Conservation (phyloP, 2,113 vertebrate genomes). For the Lethenteron camtschaticum region DNA sequence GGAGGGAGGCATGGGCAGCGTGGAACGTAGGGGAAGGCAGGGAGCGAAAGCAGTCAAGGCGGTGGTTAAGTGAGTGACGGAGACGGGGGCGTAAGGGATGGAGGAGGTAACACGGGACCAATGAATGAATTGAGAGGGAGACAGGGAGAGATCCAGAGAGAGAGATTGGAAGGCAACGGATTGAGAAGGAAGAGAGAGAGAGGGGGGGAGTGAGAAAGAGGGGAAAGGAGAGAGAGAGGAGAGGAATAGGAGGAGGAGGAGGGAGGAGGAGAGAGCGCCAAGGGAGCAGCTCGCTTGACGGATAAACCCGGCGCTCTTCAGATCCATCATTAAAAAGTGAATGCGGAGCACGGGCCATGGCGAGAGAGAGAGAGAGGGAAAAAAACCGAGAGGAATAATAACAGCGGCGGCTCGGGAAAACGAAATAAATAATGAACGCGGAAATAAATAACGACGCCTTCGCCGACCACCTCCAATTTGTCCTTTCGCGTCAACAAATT, state of each 20-base stretch:
- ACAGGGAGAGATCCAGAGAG: conserved; percentile 5
- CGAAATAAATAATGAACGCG: too few species aligned
- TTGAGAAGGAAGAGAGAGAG: background rate
- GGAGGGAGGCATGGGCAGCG: conserved; percentile 4
- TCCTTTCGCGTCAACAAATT: too few species aligned
- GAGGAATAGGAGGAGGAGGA: background rate
- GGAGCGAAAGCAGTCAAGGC: background rate
- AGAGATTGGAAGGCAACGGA: background rate
- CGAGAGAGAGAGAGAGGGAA: too few species aligned
- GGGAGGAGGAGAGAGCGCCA: background rate
- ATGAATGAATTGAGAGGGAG: background rate
- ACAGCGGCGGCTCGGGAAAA: too few species aligned
- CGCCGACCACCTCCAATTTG: too few species aligned
- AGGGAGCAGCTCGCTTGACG: conserved; percentile 1
- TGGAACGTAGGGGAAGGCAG: background rate
- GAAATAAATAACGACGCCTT: too few species aligned
- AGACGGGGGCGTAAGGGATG: background rate
- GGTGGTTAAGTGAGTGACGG: background rate
- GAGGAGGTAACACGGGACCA: background rate
- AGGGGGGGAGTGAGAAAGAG: conserved; percentile 12
- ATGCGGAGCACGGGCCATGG: too few species aligned
- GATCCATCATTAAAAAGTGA: background rate
- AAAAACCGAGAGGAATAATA: too few species aligned
- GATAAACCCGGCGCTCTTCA: background rate
- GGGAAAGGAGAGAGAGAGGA: conserved; percentile 9